These are phyloP conservation scores for Thecocarcelia acutangulata DNA, from an alignment of 2,888 invertebrate genomes.

Conservation along the genomic window DNA sequence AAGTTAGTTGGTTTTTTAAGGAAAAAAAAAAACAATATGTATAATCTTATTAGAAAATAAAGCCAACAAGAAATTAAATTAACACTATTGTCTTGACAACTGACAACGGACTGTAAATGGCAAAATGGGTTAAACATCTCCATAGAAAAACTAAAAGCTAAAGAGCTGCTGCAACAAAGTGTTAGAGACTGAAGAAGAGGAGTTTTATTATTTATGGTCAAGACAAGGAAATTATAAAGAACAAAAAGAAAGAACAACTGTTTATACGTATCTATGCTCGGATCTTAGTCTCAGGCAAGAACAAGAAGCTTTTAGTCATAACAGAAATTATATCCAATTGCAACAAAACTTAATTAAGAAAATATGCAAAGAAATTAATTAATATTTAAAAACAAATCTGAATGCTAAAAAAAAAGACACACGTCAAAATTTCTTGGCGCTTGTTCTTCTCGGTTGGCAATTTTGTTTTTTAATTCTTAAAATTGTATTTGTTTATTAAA, in stretches of 20 bases:
- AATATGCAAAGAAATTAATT: background rate
- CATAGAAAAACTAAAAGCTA: slow-evolving; percentile 3
- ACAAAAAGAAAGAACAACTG: slow-evolving; percentile 4
- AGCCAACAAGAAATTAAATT: slow-evolving; percentile 57
- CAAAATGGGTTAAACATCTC: slow-evolving; percentile 59
- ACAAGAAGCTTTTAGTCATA: slow-evolving; percentile 6
- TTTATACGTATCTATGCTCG: background rate
- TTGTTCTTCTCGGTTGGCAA: background rate
- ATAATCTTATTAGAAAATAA: slow-evolving; percentile 29
- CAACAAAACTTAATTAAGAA: background rate
- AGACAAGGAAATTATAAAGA: slow-evolving; percentile 45
- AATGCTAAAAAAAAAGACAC: background rate
- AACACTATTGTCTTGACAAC: slow-evolving; percentile 49
- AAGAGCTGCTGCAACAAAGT: background rate
- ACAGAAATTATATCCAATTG: background rate
- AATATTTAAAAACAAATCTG: slow-evolving; percentile 14
- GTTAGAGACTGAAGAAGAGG: slow-evolving; percentile 19
- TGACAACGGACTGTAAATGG: slow-evolving; percentile 49
- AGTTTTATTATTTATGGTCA: slow-evolving; percentile 39
- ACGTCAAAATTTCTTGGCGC: slow-evolving; percentile 44
- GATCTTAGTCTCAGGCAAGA: background rate
- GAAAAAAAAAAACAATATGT: slow-evolving; percentile 27
- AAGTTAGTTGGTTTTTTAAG: slow-evolving; percentile 22
- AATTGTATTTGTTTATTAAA: background rate
- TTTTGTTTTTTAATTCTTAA: slow-evolving; percentile 9